These are phyloP conservation scores for Chiridota heheva DNA, from an alignment of 35 echinoderm and acorn worm genomes.

Conservation along the genomic window DNA sequence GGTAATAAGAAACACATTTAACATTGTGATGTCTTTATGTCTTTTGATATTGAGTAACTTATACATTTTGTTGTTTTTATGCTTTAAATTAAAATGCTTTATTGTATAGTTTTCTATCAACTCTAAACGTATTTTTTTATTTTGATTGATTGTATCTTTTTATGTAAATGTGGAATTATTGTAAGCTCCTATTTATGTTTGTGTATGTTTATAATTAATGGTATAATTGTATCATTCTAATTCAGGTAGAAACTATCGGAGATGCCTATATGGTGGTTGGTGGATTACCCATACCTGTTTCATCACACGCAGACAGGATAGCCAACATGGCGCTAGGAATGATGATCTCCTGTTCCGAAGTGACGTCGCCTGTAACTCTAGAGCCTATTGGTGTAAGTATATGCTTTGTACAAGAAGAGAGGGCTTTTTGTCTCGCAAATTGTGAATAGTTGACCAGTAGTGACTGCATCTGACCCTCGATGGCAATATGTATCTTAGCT, in stretches of 20 bases:
- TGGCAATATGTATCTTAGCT: neutral
- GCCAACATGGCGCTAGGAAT: conserved; percentile 96
- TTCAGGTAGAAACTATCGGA: conserved; percentile 97
- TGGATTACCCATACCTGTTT: conserved; percentile 73
- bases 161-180: too few species aligned
- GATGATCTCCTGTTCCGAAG: conserved; percentile 80
- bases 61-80: too few species aligned
- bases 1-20: too few species aligned
- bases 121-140: too few species aligned
- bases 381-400: conserved; percentile 87
- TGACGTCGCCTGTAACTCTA: conserved; percentile 88
- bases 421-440: neutral
- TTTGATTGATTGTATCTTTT: too few species aligned
- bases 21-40: too few species aligned
- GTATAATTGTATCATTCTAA: neutral
- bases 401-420: neutral
- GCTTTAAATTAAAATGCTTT: too few species aligned
- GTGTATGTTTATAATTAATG: too few species aligned
- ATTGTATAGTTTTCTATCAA: neutral
- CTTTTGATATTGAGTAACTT: too few species aligned
- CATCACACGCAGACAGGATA: conserved; percentile 68
- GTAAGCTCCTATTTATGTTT: too few species aligned
- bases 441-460: neutral
- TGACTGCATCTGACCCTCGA: neutral
- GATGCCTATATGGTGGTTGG: conserved; percentile 99